A percentile compares a stretch with the other conserved stretches of the same genome.
Conservation (phyloP, 2,888 invertebrate genomes). For the Sisyra nigra region DNA sequence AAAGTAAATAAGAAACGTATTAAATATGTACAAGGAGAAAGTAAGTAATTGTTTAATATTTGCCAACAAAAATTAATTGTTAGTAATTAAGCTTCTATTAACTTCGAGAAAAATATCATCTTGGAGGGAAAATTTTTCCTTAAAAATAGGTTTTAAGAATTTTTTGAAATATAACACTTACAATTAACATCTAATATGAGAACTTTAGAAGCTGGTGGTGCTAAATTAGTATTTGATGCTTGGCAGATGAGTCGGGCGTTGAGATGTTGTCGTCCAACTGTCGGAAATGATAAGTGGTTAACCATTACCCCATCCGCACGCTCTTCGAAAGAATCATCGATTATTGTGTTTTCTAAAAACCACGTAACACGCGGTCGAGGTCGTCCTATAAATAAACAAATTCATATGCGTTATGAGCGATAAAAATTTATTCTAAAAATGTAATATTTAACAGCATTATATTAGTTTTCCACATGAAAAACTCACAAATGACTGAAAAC, state of each 20-base stretch:
- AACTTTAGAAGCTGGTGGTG: conserved; percentile 59
- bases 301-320: conserved; percentile 51
- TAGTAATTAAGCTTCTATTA: no score
- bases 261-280: conserved; percentile 67
- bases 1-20: no score
- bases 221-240: conserved; percentile 73
- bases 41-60: no score
- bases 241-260: conserved; percentile 73
- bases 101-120: no score
- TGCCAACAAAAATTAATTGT: no score
- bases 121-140: no score
- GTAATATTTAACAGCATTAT: neutral
- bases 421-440: no score
- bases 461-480: neutral
- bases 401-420: neutral
- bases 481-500: neutral
- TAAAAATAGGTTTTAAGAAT: no score
- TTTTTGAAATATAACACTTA: conserved; percentile 38
- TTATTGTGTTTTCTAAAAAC: conserved; percentile 71
- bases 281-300: conserved; percentile 65
- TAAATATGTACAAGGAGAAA: no score
- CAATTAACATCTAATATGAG: conserved; percentile 72
- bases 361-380: conserved; percentile 67
- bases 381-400: conserved; percentile 35
- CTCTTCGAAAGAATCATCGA: conserved; percentile 67